Conservation (phyloP, 2,113 vertebrate genomes). For the Syngnathoides biaculeatus region DNA sequence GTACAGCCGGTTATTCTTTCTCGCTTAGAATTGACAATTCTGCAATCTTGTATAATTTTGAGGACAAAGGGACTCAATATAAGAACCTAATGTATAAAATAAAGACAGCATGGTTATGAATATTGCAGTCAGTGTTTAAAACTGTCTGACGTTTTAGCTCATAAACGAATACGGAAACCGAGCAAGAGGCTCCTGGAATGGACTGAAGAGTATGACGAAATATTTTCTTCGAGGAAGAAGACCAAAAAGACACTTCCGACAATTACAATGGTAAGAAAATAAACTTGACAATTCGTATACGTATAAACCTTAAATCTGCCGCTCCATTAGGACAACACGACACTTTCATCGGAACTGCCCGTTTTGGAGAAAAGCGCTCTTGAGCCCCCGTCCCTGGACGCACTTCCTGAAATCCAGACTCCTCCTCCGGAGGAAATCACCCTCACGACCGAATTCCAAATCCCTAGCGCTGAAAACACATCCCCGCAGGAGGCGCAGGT, state of each 20-base stretch:
- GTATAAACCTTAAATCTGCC: not conserved
- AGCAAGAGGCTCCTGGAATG: constrained; percentile 93
- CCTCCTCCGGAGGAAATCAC: constrained; percentile 68
- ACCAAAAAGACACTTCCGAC: constrained; percentile 80
- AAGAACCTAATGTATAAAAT: not conserved
- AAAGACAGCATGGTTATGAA: not conserved
- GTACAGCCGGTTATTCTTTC: not conserved
- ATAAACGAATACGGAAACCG: constrained; percentile 91
- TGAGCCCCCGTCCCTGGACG: constrained; percentile 25
- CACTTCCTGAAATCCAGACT: constrained; percentile 68
- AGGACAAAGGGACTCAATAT: too few species aligned
- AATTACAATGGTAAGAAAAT: constrained; percentile 77
- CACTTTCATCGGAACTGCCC: constrained; percentile 24
- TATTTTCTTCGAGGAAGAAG: constrained; percentile 91
- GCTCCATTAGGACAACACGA: constrained; percentile 27
- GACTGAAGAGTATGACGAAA: constrained; percentile 90
- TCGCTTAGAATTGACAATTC: not conserved
- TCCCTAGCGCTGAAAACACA: constrained; percentile 40
- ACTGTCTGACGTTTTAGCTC: constrained; percentile 64
- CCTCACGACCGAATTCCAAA: constrained; percentile 40
- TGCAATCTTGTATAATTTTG: not conserved
- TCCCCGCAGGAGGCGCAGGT: constrained; percentile 50
- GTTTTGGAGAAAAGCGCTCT: constrained; percentile 22
- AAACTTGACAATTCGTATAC: not conserved
- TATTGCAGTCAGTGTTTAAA: not conserved